Evolutionary conservation across 2,888 invertebrate species (phyloP), one percentile per base, ranked within the genome.

Genomic region (Agrotis segetum): DNA sequence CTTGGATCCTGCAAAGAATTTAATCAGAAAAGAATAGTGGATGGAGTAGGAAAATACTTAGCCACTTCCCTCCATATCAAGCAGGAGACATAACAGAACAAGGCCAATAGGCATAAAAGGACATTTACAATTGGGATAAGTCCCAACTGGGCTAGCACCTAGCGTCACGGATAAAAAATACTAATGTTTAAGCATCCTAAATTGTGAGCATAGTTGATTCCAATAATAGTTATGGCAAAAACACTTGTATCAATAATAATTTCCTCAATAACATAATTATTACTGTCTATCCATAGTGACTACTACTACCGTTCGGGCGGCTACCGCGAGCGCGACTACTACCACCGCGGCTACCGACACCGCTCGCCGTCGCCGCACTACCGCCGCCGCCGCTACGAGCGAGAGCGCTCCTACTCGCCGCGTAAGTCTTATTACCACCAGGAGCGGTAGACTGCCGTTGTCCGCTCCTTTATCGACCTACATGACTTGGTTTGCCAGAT

Each of bases 391-490:
- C 97, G 97, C 87, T 97, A 98, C 92, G 98, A 98, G 84, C 97
- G 98, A 73, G 98, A 98, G 82, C 97, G 98, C 87, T 98, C 98
- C 80, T 98, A 98, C 94, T 97, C 98, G 87, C 98, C 98, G 92
- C 98, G 98, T 98, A 97, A 98, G 98, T 98, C 93, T 81, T 89
- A 89, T 87, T 89, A 89, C 88, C 88, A 88, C 73, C 88, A 87
- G 81, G 88, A 89, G 76, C 88, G 89, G 68, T 88, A 88, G 62
- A 67, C 82, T 16, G 5, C 60, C 44, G 50, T 46, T 40, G 46
- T 13, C 75, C 64, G 34, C 78, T 75, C 67, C 79, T 65, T 17
- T 44, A 49, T 14, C 64, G 40, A 21, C 74, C 69, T 76, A 40
- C n/a, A 44, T 19, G 4, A 58, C 52, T 40, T 69, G 77, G 81